A percentile compares a stretch with the other conserved stretches of the same genome.
Conservation (phyloP, 2,888 invertebrate species). For the Drosophila ezoana region DNA sequence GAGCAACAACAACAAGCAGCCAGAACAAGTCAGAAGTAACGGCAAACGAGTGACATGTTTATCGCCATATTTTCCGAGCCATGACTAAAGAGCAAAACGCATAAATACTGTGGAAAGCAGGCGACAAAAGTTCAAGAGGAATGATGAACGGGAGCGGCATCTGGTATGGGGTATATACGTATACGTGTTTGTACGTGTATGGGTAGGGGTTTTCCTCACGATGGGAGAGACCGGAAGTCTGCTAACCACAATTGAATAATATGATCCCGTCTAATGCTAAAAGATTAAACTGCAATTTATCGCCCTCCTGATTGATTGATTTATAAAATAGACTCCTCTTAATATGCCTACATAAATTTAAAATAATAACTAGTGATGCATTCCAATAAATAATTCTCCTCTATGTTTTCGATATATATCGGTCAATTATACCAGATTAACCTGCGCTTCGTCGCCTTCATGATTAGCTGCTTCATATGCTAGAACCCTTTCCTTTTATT, state of each 20-base stretch:
- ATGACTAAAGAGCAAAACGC: constrained; percentile 73
- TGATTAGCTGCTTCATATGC: too few species aligned
- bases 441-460: too few species aligned
- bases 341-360: too few species aligned
- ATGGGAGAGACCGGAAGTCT: neutral
- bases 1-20: constrained; percentile 22
- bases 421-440: too few species aligned
- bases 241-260: constrained; percentile 16
- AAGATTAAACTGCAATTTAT: constrained; percentile 4
- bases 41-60: constrained; percentile 70
- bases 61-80: constrained; percentile 77
- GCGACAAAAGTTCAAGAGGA: constrained; percentile 68
- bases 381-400: too few species aligned
- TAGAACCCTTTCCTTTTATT: too few species aligned
- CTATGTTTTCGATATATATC: too few species aligned
- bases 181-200: constrained; percentile 11
- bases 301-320: neutral
- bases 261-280: constrained; percentile 6
- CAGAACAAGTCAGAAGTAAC: constrained; percentile 48
- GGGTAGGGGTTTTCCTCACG: neutral
- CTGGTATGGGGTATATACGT: constrained; percentile 9
- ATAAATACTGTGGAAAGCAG: constrained; percentile 70
- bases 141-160: constrained; percentile 48
- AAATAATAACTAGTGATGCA: too few species aligned
- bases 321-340: neutral